phyloP scores from a whole-genome alignment of 1,140 invertebrate species.

The Nasonia vitripennis region DNA sequence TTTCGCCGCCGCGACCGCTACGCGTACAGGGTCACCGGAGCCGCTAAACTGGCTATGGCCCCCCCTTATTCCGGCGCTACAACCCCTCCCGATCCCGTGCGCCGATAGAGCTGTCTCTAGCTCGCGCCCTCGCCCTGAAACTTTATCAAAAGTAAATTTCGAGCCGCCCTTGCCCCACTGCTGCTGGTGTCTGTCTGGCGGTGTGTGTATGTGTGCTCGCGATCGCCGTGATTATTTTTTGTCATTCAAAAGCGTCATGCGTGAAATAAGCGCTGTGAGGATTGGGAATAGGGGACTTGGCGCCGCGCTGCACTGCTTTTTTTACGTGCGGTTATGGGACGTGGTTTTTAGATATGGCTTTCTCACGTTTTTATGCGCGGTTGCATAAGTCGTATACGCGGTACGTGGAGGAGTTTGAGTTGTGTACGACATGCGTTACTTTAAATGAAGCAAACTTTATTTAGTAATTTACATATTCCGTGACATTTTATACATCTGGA shows the following conservation, averaged over 20 bases:
- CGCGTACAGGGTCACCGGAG: slow-evolving; percentile 54
- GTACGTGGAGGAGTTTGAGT: too few species aligned
- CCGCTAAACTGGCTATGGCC: slow-evolving; percentile 58
- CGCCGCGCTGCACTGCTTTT: background rate
- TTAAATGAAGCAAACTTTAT: too few species aligned
- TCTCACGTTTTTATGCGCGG: too few species aligned
- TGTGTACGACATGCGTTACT: too few species aligned
- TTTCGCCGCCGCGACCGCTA: slow-evolving; percentile 62
- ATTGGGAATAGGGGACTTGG: background rate
- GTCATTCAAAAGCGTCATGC: slow-evolving; percentile 41
- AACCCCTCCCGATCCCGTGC: slow-evolving; percentile 27
- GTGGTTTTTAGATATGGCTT: background rate
- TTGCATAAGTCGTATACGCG: too few species aligned
- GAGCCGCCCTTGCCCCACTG: background rate
- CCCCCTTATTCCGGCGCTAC: background rate
- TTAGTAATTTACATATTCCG: too few species aligned
- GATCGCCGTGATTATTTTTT: slow-evolving; percentile 46
- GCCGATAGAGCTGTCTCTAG: slow-evolving; percentile 40
- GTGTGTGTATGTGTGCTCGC: background rate
- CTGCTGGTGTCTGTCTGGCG: background rate
- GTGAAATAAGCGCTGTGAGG: slow-evolving; percentile 1
- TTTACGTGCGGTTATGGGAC: background rate
- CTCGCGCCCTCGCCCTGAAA: background rate
- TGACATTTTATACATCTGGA: too few species aligned
- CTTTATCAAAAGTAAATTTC: slow-evolving; percentile 50